phyloP scores from a whole-genome alignment of 2,888 invertebrate species.

The Eustalomyia histrio region DNA sequence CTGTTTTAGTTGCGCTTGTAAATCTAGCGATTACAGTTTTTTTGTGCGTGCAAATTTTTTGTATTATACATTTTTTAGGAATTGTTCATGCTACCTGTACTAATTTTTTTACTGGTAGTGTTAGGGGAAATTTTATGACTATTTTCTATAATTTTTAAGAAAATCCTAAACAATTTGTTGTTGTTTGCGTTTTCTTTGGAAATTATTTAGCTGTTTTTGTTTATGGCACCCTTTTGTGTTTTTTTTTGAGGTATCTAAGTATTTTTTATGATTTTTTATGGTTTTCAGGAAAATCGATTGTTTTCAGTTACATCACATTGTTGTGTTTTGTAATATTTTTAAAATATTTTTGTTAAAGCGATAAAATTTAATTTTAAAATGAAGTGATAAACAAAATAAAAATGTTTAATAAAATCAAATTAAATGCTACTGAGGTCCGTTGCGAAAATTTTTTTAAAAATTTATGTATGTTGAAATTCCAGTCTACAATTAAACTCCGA shows the following conservation, averaged over 20 bases:
- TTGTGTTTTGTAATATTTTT: slow-evolving; percentile 26
- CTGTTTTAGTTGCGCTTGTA: slow-evolving; percentile 57
- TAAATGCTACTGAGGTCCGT: too few species aligned
- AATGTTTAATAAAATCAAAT: not conserved
- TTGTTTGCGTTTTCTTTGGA: not conserved
- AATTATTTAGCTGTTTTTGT: slow-evolving; percentile 48
- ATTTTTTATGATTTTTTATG: slow-evolving; percentile 42
- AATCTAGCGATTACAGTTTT: slow-evolving; percentile 50
- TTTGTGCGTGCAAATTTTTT: slow-evolving; percentile 47
- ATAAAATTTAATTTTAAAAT: not conserved
- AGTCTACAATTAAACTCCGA: too few species aligned
- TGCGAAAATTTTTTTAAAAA: too few species aligned
- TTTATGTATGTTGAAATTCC: too few species aligned
- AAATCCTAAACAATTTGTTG: slow-evolving; percentile 29
- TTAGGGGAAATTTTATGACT: slow-evolving; percentile 29
- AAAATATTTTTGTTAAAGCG: slow-evolving; percentile 30
- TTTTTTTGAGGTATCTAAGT: slow-evolving; percentile 15
- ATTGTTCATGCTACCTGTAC: slow-evolving; percentile 76
- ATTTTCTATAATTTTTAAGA: slow-evolving; percentile 25
- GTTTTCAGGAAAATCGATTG: slow-evolving; percentile 41
- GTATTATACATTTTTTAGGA: slow-evolving; percentile 67
- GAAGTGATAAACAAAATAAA: not conserved
- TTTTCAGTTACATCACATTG: slow-evolving; percentile 22
- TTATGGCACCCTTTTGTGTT: slow-evolving; percentile 55
- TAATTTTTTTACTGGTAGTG: slow-evolving; percentile 70